Conservation (phyloP, 2,888 invertebrate species). For the Bedellia somnulentella region DNA sequence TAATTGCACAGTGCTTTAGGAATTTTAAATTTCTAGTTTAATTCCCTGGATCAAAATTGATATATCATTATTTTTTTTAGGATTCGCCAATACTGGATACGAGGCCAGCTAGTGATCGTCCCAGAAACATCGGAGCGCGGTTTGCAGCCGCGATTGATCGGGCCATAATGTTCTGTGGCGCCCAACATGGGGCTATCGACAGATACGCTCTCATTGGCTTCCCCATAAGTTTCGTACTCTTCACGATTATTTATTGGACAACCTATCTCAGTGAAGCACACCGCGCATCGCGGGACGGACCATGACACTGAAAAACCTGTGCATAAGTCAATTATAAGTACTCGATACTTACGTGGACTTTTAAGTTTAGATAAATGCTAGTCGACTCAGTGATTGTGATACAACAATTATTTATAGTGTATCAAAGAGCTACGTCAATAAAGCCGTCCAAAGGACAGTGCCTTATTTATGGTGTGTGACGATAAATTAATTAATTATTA, state of each 20-base stretch:
- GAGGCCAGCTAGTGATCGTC: conserved; percentile 23
- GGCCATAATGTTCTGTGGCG: conserved; percentile 64
- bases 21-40: too few species aligned
- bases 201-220: conserved; percentile 63
- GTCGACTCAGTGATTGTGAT: not conserved
- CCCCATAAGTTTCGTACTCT: conserved; percentile 60
- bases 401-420: not conserved
- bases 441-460: conserved; percentile 5
- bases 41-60: too few species aligned
- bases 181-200: conserved; percentile 62
- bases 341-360: too few species aligned
- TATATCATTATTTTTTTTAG: too few species aligned
- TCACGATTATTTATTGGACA: conserved; percentile 63
- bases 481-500: conserved; percentile 10
- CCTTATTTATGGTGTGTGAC: conserved; percentile 1
- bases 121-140: conserved; percentile 23
- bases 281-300: conserved; percentile 14
- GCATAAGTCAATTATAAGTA: too few species aligned
- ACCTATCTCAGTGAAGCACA: conserved; percentile 63
- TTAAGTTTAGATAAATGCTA: not conserved
- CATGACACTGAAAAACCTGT: too few species aligned
- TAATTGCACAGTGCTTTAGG: too few species aligned
- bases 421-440: not conserved
- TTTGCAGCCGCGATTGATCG: conserved; percentile 47
- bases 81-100: conserved; percentile 49